Percentiles rank a stretch among this genome's conserved stretches.
Conservation (phyloP, 2,797 vertebrate species). For the Poecilia wingei region DNA sequence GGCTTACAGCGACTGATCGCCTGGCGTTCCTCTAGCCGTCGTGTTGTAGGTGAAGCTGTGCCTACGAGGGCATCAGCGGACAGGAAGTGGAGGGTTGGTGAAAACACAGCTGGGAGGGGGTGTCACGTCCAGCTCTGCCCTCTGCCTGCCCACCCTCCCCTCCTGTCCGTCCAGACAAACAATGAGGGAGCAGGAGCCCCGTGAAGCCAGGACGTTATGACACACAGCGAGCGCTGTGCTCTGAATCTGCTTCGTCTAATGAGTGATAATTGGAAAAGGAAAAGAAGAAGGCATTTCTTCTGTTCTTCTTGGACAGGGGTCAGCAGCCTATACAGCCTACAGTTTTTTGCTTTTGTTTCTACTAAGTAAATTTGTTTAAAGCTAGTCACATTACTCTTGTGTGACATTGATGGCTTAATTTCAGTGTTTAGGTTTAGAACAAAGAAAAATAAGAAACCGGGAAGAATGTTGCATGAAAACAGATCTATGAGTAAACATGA, state of each 20-base stretch:
- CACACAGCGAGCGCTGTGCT: slow-evolving; percentile 23
- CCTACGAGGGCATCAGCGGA: slow-evolving; percentile 56
- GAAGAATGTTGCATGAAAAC: neutral
- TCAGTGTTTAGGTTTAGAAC: neutral
- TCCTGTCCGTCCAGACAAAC: slow-evolving; percentile 40
- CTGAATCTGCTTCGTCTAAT: neutral
- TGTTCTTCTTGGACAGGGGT: neutral
- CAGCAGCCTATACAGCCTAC: neutral
- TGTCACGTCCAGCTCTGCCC: slow-evolving; percentile 35
- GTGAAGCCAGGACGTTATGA: slow-evolving; percentile 43
- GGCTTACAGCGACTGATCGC: slow-evolving; percentile 13
- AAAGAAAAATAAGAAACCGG: neutral
- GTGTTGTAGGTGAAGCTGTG: slow-evolving; percentile 62
- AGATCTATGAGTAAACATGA: neutral
- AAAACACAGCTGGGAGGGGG: slow-evolving; percentile 69
- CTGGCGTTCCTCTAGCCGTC: slow-evolving; percentile 22
- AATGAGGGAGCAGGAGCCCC: slow-evolving; percentile 48
- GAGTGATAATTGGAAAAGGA: slow-evolving; percentile 13
- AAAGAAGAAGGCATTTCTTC: neutral
- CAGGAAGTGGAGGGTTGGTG: slow-evolving; percentile 70
- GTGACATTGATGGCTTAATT: neutral
- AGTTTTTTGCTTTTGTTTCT: neutral
- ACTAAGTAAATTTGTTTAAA: neutral
- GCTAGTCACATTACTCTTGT: neutral
- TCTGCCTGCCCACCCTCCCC: slow-evolving; percentile 14